Evolutionary conservation across 1,140 invertebrate genomes (phyloP).

Genomic region (Atopsyche davidsoni): DNA sequence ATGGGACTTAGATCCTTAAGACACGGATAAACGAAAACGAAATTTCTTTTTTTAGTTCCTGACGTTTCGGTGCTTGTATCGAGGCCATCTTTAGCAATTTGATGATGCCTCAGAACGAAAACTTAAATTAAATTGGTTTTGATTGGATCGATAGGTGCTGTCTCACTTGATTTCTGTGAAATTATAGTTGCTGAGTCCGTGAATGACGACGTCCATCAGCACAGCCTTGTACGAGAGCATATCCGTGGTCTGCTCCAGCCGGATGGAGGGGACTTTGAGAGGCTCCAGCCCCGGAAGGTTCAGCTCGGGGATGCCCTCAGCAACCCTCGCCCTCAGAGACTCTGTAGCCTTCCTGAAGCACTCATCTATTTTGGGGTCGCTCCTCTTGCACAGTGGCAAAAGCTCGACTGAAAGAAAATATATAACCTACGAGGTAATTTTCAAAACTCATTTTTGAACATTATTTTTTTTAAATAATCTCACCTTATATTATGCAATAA

Average conservation of each 20-base stretch:
- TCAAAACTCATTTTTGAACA: background rate
- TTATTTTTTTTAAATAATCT: too few species aligned
- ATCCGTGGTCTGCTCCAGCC: constrained; percentile 22
- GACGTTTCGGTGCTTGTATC: too few species aligned
- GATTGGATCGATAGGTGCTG: too few species aligned
- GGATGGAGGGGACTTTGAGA: constrained; percentile 26
- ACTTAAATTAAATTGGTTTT: too few species aligned
- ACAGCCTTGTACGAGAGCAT: constrained; percentile 38
- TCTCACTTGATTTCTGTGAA: constrained; percentile 47
- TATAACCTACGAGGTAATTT: background rate
- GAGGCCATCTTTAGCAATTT: too few species aligned
- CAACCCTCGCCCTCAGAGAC: constrained; percentile 32
- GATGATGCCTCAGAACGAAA: too few species aligned
- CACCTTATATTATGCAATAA: too few species aligned
- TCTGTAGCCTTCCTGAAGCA: constrained; percentile 36
- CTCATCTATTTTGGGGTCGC: constrained; percentile 37
- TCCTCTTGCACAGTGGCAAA: constrained; percentile 36
- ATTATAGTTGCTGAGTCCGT: constrained; percentile 42
- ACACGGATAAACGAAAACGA: too few species aligned
- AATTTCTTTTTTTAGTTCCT: too few species aligned
- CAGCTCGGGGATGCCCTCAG: constrained; percentile 36
- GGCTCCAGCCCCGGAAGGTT: constrained; percentile 33
- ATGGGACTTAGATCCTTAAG: too few species aligned
- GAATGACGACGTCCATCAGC: constrained; percentile 39
- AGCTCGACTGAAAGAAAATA: constrained; percentile 35